Evolutionary conservation across 2,797 vertebrate genomes (phyloP).

Genomic region (Apogon hyalosoma): DNA sequence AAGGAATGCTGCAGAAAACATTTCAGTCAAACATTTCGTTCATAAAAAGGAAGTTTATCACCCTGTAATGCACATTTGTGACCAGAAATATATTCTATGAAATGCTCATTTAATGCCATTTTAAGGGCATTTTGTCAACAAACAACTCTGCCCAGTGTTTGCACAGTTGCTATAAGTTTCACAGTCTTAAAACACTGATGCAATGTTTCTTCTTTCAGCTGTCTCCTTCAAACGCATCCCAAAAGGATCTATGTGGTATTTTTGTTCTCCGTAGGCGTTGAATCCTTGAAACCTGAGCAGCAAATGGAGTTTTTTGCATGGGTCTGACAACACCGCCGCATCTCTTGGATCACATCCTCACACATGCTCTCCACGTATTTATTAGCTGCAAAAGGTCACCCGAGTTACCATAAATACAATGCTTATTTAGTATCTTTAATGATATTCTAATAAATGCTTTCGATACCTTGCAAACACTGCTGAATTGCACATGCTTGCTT

Average conservation of each 20-base stretch:
- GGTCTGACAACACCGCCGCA: conserved; percentile 72
- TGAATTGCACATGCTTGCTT: conserved; percentile 80
- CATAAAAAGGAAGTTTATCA: background rate
- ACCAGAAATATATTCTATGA: background rate
- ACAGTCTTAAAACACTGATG: conserved; percentile 12
- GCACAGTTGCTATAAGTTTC: background rate
- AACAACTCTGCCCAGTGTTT: background rate
- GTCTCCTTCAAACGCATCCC: background rate
- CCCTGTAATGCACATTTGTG: too few species aligned
- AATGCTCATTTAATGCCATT: too few species aligned
- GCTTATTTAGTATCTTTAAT: background rate
- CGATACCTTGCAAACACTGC: conserved; percentile 78
- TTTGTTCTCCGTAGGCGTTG: conserved; percentile 37
- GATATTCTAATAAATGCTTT: too few species aligned
- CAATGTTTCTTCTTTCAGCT: background rate
- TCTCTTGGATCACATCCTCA: conserved; percentile 71
- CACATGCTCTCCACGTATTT: conserved; percentile 79
- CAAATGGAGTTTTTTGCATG: conserved; percentile 63
- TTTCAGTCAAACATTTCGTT: background rate
- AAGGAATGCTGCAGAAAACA: background rate
- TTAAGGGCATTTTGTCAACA: too few species aligned
- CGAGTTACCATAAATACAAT: background rate
- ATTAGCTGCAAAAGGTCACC: conserved; percentile 62
- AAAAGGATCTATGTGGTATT: background rate
- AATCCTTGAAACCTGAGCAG: conserved; percentile 77